phyloP scores from a whole-genome alignment of 2,888 invertebrate species.

The Holacanthella duospinosa region DNA sequence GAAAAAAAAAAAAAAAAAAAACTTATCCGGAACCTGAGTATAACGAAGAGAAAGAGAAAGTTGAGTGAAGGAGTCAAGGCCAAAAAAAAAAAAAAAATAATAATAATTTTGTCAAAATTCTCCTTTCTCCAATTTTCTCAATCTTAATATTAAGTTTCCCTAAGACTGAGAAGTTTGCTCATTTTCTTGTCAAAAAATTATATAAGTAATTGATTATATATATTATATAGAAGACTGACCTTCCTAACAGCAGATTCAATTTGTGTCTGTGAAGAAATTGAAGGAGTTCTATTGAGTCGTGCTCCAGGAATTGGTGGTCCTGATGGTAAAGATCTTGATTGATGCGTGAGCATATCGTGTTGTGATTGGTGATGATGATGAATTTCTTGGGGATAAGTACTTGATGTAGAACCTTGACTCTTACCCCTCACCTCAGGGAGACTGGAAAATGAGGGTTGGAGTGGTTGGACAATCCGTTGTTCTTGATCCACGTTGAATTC shows the following conservation, averaged over 20 bases:
- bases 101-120: too few relatives aligned
- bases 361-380: too few relatives aligned
- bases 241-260: constrained; percentile 60
- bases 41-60: not conserved
- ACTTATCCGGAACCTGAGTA: too few relatives aligned
- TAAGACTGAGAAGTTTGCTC: too few relatives aligned
- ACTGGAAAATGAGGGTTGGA: constrained; percentile 32
- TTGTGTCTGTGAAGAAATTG: constrained; percentile 72
- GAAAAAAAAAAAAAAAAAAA: not conserved
- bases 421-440: constrained; percentile 33
- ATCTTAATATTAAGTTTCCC: not conserved
- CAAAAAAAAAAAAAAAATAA: not conserved
- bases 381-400: constrained; percentile 4
- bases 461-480: constrained; percentile 53
- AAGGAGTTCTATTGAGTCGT: constrained; percentile 63
- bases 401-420: too few relatives aligned
- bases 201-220: too few relatives aligned
- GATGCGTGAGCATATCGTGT: constrained; percentile 49
- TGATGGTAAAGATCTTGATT: constrained; percentile 55
- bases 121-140: not conserved
- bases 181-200: too few relatives aligned
- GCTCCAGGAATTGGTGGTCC: constrained; percentile 37
- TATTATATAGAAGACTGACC: too few relatives aligned
- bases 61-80: not conserved
- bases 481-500: constrained; percentile 57